Conservation (phyloP, 2,888 invertebrate species). For the Himalopsyche japonica region DNA sequence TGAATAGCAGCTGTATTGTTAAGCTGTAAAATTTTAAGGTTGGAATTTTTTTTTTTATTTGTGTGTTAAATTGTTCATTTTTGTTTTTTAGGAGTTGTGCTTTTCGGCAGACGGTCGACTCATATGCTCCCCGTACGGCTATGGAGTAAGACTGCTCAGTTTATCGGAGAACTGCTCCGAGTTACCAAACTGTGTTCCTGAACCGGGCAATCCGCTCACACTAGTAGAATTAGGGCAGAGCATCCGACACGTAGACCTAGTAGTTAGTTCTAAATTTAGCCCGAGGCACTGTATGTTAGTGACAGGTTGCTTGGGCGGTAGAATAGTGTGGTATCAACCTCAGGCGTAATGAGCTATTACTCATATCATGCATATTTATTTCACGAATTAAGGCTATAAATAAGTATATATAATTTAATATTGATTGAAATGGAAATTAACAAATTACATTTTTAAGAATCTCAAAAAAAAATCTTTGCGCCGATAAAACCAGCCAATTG, state of each 20-base stretch:
- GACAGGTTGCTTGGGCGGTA: constrained; percentile 87
- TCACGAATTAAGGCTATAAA: background rate
- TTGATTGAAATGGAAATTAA: background rate
- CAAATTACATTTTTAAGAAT: background rate
- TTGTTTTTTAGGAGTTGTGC: constrained; percentile 69
- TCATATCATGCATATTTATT: background rate
- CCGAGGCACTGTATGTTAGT: constrained; percentile 85
- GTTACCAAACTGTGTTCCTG: constrained; percentile 69
- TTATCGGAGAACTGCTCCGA: constrained; percentile 80
- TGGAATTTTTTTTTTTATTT: too few relatives aligned
- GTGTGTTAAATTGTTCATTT: background rate
- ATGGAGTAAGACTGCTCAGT: constrained; percentile 82
- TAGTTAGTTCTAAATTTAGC: constrained; percentile 88
- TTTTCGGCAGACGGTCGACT: constrained; percentile 89
- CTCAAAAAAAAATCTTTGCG: background rate
- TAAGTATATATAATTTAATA: background rate
- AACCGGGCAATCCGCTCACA: constrained; percentile 50
- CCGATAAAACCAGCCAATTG: too few relatives aligned
- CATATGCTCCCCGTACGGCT: constrained; percentile 87
- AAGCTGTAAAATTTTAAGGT: too few relatives aligned
- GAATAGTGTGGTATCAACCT: constrained; percentile 90
- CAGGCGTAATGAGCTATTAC: constrained; percentile 30
- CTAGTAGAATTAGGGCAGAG: constrained; percentile 67
- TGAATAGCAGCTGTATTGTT: too few relatives aligned
- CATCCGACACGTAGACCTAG: constrained; percentile 79